A percentile compares a stretch with the other conserved stretches of the same genome.
Conservation (phyloP, 2,113 vertebrate genomes). For the Pelodiscus sinensis region DNA sequence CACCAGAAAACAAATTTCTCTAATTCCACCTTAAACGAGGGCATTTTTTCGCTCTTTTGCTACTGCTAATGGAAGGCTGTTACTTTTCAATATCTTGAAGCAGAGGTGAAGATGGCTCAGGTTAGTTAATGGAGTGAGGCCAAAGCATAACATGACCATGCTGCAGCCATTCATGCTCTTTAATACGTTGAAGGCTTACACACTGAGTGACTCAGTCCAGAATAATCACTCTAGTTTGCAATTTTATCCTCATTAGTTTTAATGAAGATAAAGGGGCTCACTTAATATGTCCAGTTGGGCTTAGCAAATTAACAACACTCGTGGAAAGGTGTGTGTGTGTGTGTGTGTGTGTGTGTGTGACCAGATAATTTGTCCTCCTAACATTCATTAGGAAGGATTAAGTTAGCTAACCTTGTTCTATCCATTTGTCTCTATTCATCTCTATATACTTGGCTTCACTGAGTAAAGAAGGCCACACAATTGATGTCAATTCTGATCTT, state of each 20-base stretch:
- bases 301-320: conserved; percentile 73
- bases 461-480: conserved; percentile 17
- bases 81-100: background rate
- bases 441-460: conserved; percentile 12
- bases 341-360: conserved; percentile 31
- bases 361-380: conserved; percentile 72
- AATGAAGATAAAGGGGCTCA: conserved; percentile 77
- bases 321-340: conserved; percentile 36
- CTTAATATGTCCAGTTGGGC: conserved; percentile 71
- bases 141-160: background rate
- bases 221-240: conserved; percentile 67
- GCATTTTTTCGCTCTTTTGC: background rate
- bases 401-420: conserved; percentile 63
- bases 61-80: background rate
- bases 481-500: conserved; percentile 1
- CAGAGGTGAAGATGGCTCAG: background rate
- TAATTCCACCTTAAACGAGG: background rate
- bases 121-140: conserved; percentile 12
- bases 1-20: background rate
- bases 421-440: conserved; percentile 12
- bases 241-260: conserved; percentile 70
- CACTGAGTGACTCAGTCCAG: conserved; percentile 29
- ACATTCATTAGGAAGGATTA: conserved; percentile 56
- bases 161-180: conserved; percentile 36
- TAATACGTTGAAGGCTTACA: conserved; percentile 24